Base-by-base conservation (phyloP, 2,888 invertebrate species). In the Clunio marinus region DNA sequence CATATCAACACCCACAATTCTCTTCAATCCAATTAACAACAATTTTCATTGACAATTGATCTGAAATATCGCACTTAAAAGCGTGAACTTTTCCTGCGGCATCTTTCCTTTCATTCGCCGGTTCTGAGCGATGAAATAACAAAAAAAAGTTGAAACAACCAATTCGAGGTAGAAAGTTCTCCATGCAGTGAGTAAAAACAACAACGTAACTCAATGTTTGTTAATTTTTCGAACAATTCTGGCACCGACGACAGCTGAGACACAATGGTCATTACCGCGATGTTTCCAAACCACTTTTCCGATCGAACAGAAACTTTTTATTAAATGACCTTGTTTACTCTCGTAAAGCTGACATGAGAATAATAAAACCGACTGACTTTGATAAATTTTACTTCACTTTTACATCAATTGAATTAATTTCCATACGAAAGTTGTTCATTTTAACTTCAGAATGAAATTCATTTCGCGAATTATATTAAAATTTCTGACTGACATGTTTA, bases 241-340 rank as follows among this genome's bases (percentile, higher is more conserved):
- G 3, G 80, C 81, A 1, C 84, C 86, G 68, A 86, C 86, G 2
- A 86, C 86, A 0, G 81, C 78, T 74, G 85, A 85, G 8, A 84
- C 85, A 2, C 86, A n/a, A n/a, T 86, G 0, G 86, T 86, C 60
- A 86, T 84, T 17, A 86, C 80, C 0, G 85, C 86, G 0, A 83
- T 81, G 72, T 83, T 82, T 70, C 83, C 84, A 3, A 74, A 72
- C 85, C 85, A 86, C 59, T 84, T 82, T 20, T 86, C 83, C 82
- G 10, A 32, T 7, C n/a, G n/a, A n/a, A n/a, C n/a, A n/a, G n/a
- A n/a, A n/a, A n/a, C n/a, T n/a, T n/a, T n/a, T n/a, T n/a, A n/a
- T n/a, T n/a, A n/a, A n/a, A n/a, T n/a, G n/a, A n/a, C n/a, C n/a
- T n/a, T n/a, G n/a, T n/a, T n/a, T n/a, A n/a, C n/a, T n/a, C n/a